Percentiles rank a stretch among this genome's conserved stretches.
These are phyloP conservation scores for Acanthurus tractus DNA, from an alignment of 2,797 vertebrate species.

Conservation along the genomic window DNA sequence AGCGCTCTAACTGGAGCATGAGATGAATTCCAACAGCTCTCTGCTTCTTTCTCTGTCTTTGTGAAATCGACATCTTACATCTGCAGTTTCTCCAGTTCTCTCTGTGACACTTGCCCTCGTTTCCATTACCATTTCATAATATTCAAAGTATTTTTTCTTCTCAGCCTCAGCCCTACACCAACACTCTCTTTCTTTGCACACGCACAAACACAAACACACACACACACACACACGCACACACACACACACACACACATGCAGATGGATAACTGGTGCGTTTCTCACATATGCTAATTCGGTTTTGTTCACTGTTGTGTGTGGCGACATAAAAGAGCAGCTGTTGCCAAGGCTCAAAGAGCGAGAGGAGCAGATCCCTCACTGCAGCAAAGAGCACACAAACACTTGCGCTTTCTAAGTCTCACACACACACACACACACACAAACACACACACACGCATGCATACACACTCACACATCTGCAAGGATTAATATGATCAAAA, in stretches of 20 bases:
- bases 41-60: constrained; percentile 26
- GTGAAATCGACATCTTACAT: constrained; percentile 17
- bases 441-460: background rate
- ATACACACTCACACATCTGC: constrained; percentile 15
- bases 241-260: constrained; percentile 15
- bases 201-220: constrained; percentile 24
- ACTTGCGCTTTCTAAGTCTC: background rate
- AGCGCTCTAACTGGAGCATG: constrained; percentile 33
- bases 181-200: background rate
- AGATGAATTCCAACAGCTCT: constrained; percentile 39
- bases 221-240: constrained; percentile 1
- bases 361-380: constrained; percentile 56
- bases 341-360: constrained; percentile 67
- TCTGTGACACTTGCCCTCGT: constrained; percentile 45
- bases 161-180: constrained; percentile 29
- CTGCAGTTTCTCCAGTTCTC: constrained; percentile 47
- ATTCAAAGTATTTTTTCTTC: constrained; percentile 35
- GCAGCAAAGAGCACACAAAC: constrained; percentile 37
- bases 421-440: constrained; percentile 7
- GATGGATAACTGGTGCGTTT: constrained; percentile 38
- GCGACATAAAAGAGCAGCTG: constrained; percentile 81
- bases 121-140: constrained; percentile 57
- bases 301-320: constrained; percentile 68
- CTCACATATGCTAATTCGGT: constrained; percentile 73
- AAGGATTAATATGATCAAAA: constrained; percentile 58